phyloP scores from a whole-genome alignment of 2,113 vertebrate species.

The Alethe castanea region DNA sequence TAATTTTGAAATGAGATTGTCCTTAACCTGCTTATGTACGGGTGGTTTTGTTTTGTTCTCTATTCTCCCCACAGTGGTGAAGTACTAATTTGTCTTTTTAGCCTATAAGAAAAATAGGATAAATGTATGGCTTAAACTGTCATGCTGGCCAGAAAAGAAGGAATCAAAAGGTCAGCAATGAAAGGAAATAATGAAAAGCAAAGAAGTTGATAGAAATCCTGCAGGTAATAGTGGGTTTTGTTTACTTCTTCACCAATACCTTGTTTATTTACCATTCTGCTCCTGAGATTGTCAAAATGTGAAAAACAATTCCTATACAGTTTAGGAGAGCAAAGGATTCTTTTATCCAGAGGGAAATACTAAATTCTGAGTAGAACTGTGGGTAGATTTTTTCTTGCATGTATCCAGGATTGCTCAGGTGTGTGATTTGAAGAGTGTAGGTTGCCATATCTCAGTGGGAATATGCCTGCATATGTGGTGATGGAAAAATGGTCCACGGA shows the following conservation, averaged over 20 bases:
- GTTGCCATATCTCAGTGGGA: background rate
- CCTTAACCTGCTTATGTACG: background rate
- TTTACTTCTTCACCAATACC: background rate
- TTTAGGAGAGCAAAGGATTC: background rate
- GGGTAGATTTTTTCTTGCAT: background rate
- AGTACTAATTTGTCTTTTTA: background rate
- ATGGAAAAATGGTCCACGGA: accelerated
- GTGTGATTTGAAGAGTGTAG: background rate
- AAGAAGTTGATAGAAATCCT: background rate
- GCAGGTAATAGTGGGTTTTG: background rate
- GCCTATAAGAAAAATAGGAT: background rate
- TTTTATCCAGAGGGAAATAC: background rate
- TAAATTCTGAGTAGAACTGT: background rate
- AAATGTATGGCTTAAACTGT: background rate
- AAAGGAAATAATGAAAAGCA: background rate
- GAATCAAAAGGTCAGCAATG: background rate
- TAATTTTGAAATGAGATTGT: background rate
- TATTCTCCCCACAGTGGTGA: background rate
- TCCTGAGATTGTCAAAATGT: background rate
- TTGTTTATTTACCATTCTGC: background rate
- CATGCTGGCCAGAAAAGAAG: background rate
- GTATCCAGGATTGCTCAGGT: background rate
- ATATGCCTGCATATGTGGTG: background rate
- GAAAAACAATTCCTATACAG: background rate
- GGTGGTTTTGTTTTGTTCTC: background rate